Evolutionary conservation across 2,888 invertebrate genomes (phyloP), one percentile per base, ranked within the genome.

Genomic region (Lissocephala sabroskyi): DNA sequence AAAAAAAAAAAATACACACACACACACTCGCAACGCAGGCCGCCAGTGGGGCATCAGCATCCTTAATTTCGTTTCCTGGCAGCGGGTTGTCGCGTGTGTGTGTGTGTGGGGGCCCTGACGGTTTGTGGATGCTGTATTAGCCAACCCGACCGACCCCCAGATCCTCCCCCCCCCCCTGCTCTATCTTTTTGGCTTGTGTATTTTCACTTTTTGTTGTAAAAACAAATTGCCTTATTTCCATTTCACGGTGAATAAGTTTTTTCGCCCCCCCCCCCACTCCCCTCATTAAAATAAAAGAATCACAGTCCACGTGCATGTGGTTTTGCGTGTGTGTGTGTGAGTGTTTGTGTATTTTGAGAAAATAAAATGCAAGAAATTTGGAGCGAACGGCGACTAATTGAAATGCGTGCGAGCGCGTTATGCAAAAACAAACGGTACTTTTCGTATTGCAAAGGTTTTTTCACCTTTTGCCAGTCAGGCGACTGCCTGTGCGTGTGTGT

Each of bases 71-170:
- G 47, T 64, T 68, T 68, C 67, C 67, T 68, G 73, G 50, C 42
- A 50, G 41, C 54, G 37, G 41, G 35, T 37, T 11, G 45, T 50
- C 40, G 18, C 28, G 11, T 28, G 7, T 35, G 50, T 43, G 36
- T 23, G 19, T 40, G 23, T 58, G 51, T 50, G 49, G 51, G n/a
- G 53, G 62, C 51, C 51, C 14, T 28, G 45, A 53, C 36, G 60
- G 52, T 65, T 10, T 64, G 68, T 68, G 68, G 68, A 70, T 62
- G 60, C 68, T 70, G 68, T 70, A 3, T 35, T 16, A 16, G 13
- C 3, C 44, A 47, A 17, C 45, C 49, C 40, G 28, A 26, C 43
- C 40, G n/a, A 19, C 36, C 45, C 47, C 41, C 47, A 14, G 18
- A 13, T 32, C 44, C 47, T 44, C 18, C 17, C 47, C 46, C 11